Conservation (phyloP, 1,140 invertebrate genomes). For the Caenorhabditis brenneri region DNA sequence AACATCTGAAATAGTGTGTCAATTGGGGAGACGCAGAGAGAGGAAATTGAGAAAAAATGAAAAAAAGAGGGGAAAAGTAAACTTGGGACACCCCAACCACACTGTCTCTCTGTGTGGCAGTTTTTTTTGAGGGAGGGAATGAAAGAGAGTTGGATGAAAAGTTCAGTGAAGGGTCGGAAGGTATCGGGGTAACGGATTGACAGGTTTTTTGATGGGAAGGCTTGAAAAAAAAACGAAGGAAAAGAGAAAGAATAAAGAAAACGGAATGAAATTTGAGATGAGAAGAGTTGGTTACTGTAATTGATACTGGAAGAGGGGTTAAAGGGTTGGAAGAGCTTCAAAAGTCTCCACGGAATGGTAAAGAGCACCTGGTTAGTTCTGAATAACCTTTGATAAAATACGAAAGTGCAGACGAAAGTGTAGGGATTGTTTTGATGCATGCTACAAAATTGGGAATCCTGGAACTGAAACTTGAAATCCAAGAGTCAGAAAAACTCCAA, state of each 20-base stretch:
- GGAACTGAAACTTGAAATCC: no score
- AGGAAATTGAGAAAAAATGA: background rate
- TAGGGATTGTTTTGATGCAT: no score
- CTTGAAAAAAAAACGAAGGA: no score
- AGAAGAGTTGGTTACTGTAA: background rate
- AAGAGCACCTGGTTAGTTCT: no score
- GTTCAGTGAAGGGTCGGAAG: slow-evolving; percentile 3
- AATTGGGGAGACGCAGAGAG: background rate
- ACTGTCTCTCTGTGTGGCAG: background rate
- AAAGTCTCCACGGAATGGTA: no score
- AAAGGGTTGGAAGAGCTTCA: background rate
- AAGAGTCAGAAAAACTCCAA: no score
- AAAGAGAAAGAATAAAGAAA: background rate
- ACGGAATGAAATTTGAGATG: background rate
- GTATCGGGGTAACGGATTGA: background rate
- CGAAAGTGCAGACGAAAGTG: no score
- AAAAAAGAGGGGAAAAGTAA: slow-evolving; percentile 21
- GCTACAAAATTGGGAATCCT: no score
- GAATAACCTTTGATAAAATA: no score
- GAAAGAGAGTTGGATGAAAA: slow-evolving; percentile 13
- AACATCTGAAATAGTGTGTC: background rate
- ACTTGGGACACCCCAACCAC: background rate
- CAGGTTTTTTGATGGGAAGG: background rate
- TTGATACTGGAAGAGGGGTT: background rate
- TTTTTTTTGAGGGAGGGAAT: no score